Evolutionary conservation across 2,113 vertebrate species (phyloP).

Genomic region (Mola mola): DNA sequence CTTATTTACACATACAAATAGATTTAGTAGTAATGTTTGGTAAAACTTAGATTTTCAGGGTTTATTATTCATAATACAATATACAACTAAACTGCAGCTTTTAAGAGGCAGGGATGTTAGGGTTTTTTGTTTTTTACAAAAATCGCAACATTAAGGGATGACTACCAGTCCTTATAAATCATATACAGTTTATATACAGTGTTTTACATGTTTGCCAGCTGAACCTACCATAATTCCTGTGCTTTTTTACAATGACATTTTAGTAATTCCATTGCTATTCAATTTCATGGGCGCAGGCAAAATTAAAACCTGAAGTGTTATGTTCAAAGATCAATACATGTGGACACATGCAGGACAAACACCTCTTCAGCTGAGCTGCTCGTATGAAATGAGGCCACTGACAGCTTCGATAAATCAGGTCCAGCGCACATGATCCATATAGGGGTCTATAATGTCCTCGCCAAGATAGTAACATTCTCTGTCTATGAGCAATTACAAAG

Average conservation of each 20-base stretch:
- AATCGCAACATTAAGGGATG: too few relatives aligned
- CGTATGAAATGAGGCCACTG: conserved; percentile 32
- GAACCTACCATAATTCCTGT: too few relatives aligned
- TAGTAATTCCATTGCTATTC: conserved; percentile 22
- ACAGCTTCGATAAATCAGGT: conserved; percentile 54
- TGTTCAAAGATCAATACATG: conserved; percentile 54
- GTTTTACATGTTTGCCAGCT: too few relatives aligned
- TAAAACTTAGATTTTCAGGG: too few relatives aligned
- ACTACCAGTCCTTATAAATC: too few relatives aligned
- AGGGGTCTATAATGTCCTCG: conserved; percentile 24
- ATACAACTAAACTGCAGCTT: too few relatives aligned
- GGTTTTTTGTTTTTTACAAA: too few relatives aligned
- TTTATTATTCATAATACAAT: too few relatives aligned
- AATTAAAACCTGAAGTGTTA: conserved; percentile 43
- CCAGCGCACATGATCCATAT: conserved; percentile 23
- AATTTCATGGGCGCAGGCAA: conserved; percentile 20
- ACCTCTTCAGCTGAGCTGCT: conserved; percentile 36
- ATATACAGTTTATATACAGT: too few relatives aligned
- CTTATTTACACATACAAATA: too few relatives aligned
- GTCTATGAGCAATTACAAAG: conserved; percentile 9
- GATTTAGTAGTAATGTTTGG: too few relatives aligned
- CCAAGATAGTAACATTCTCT: conserved; percentile 2
- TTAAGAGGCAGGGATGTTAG: too few relatives aligned
- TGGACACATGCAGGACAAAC: conserved; percentile 46
- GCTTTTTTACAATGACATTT: conserved; percentile 17